Evolutionary conservation across 2,888 invertebrate species (phyloP), one percentile per base, ranked within the genome.

Genomic region (Eristalis intricaria): DNA sequence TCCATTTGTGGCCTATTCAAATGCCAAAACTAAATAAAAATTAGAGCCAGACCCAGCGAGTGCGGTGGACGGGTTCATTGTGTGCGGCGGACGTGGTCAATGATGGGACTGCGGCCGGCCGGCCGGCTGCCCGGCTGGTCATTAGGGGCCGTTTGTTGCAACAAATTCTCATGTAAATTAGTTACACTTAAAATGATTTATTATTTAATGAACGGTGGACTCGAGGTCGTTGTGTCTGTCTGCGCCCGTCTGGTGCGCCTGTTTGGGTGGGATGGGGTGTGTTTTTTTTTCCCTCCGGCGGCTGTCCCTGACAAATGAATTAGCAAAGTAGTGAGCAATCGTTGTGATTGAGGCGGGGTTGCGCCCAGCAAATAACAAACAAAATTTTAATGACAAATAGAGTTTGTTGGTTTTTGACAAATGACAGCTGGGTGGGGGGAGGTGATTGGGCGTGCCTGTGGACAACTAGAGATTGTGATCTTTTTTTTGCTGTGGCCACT

Each of bases 151-250:
- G 65, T 76, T 87, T 83, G 87, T 79, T 78, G 75, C 79, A 79
- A 76, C 79, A 73, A 84, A 76, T 87, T 80, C 84, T 61, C 84
- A 79, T 87, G 84, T 87, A 87, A 87, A 87, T 87, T 87, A 87
- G 87, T 84, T 87, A 76, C 84, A 84, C 76, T 84, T 87, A 84
- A 84, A 79, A 87, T 84, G 83, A 84, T 83, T 84, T 83, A 87
- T 87, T 87, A 87, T 87, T 87, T 87, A 84, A 82, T 82, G 82
- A 75, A 77, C 64, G 82, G 73, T 61, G 77, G 73, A 76, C n/a
- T 29, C 43, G 65, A 63, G 58, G 56, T 74, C 19, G 56, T 56
- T 15, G 32, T 50, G 15, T 23, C 19, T 60, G 60, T 26, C 26
- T 26, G 26, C 26, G n/a, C n/a, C n/a, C n/a, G n/a, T 23, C 22